Evolutionary conservation across 2,797 vertebrate genomes (phyloP).

Genomic region (Harpagifer antarcticus): DNA sequence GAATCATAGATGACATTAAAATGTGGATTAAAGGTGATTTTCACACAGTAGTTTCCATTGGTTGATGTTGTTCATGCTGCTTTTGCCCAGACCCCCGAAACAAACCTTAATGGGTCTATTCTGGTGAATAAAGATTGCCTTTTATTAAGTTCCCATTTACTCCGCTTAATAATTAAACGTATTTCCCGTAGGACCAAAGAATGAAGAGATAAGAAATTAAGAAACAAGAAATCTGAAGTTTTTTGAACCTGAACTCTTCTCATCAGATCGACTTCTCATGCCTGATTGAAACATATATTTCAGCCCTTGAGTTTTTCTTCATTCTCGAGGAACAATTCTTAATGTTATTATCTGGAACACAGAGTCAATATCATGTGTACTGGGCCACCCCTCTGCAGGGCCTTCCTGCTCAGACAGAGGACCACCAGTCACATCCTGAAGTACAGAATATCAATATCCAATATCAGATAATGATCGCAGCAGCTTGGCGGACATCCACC

Average conservation of each 20-base stretch:
- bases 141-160: too few species aligned
- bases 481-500: slow-evolving; percentile 47
- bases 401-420: slow-evolving; percentile 43
- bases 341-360: slow-evolving; percentile 23
- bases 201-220: too few species aligned
- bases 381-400: neutral
- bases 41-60: too few species aligned
- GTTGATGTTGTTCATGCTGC: too few species aligned
- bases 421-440: slow-evolving; percentile 52
- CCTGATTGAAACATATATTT: neutral
- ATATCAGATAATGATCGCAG: slow-evolving; percentile 57
- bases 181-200: too few species aligned
- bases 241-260: slow-evolving; percentile 6
- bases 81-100: too few species aligned
- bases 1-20: too few species aligned
- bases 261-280: neutral
- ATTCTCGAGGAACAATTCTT: neutral
- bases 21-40: too few species aligned
- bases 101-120: too few species aligned
- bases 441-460: slow-evolving; percentile 40
- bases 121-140: too few species aligned
- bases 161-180: too few species aligned
- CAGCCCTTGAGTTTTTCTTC: neutral
- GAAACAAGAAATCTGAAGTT: too few species aligned
- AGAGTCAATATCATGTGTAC: slow-evolving; percentile 19